Percentiles rank a stretch among this genome's conserved stretches.
phyloP scores from a whole-genome alignment of 2,888 invertebrate species.

The Eupithecia abbreviata region DNA sequence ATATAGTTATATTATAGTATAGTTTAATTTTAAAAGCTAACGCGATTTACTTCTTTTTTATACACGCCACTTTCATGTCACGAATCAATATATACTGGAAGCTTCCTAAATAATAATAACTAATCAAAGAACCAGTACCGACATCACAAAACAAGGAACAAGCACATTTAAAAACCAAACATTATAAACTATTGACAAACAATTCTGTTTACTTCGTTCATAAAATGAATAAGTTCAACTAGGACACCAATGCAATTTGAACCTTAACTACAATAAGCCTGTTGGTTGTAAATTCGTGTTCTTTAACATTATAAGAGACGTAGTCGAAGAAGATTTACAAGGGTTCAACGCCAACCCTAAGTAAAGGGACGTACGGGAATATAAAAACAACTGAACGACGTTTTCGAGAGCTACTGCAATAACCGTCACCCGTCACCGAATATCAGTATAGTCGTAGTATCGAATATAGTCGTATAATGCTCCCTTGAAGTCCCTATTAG shows the following conservation, averaged over 20 bases:
- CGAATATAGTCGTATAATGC: not conserved
- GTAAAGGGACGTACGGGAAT: conserved; percentile 28
- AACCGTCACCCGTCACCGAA: not conserved
- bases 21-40: too few species aligned
- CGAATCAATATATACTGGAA: too few species aligned
- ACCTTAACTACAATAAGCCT: not conserved
- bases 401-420: conserved; percentile 9
- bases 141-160: not conserved
- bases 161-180: not conserved
- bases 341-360: conserved; percentile 51
- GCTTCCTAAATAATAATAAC: too few species aligned
- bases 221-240: not conserved
- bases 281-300: conserved; percentile 48
- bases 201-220: not conserved
- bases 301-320: conserved; percentile 54
- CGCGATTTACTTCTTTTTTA: too few species aligned
- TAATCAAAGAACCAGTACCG: not conserved
- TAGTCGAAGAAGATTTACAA: conserved; percentile 62
- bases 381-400: conserved; percentile 35
- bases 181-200: not conserved
- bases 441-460: too few species aligned
- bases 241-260: not conserved
- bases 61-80: too few species aligned
- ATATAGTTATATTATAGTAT: too few species aligned
- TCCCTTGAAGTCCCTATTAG: not conserved